Evolutionary conservation across 2,113 vertebrate genomes (phyloP), one percentile per base, ranked within the genome.

Genomic region (Paedocypris sp.): DNA sequence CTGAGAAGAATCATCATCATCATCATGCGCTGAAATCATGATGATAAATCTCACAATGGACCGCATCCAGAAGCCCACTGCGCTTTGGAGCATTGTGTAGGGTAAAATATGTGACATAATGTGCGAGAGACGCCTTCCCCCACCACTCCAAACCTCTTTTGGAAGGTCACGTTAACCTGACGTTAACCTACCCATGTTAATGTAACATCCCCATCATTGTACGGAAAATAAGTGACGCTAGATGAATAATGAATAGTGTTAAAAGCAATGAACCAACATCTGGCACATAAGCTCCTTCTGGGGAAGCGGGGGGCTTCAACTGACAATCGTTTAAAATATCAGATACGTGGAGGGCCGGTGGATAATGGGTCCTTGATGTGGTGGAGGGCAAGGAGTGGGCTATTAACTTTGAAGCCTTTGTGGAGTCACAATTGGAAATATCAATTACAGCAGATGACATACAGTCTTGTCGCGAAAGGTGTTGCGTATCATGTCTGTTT

Each of bases 1-100:
- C 69, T 70, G 78, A 71, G 77, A 79, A 78, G 69, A 82, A 78
- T 80, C 72, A 79, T 75, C 72, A 79, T 75, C 71, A 77, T 70
- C 68, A 73, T 46, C 75, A 73, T 75, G 74, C 63, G 73, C 59
- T 58, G 69, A 75, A 72, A 68, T 48, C 73, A 77, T 76, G 68
- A 72, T 67, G 71, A 77, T 80, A 78, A 79, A 79, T 81, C 75
- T 80, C 74, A 76, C 68, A 54, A 67, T 76, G 74, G 78, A 38
- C 10, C 3, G 9, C 43, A 42, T 60, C 49, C 60, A 57, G 48
- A 33, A 50, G 20, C 35, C 25, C 13, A 5, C 35, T 16, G 7
- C n/a, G 16, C 38, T 41, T 43, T n/a, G 15, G 36, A 56, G 25
- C 36, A 39, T 28, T 25, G 16, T 58, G 38, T 58, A 28, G 26